Evolutionary conservation across 1,140 invertebrate genomes (phyloP), one percentile per base, ranked within the genome.

Genomic region (Cydia splendana): DNA sequence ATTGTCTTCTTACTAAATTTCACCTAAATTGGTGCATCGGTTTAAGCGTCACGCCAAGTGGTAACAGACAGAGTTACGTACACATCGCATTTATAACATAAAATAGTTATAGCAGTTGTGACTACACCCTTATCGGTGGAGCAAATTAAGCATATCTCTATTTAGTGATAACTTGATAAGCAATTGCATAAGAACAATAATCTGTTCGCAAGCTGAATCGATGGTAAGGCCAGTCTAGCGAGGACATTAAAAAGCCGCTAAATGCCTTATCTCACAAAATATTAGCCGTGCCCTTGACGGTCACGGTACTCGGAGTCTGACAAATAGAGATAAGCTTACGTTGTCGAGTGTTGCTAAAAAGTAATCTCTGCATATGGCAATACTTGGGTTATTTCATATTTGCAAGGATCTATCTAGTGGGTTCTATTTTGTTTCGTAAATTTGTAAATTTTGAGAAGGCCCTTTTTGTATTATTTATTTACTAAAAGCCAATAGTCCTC

Each of bases 291-390:
- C n/a, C 51, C 51, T 53, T 53, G 51, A 53, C 51, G 51, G 18
- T 53, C 51, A 53, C 51, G 51, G 51, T 53, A 53, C 51, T 53
- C 51, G 53, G 53, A 57, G n/a, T 7, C 53, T 18, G 53, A 57
- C 53, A 20, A 57, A 57, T 18, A 51, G 48, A 57, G 53, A 57
- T 57, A 57, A 57, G n/a, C 53, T 57, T 57, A 57, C 53, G 7
- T 57, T n/a, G 53, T 57, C 13, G 15, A 51, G 48, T 57, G 15
- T 15, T 0, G 53, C 15, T n/a, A 51, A 51, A 53, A 53, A 53
- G 51, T 15, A 53, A 53, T 30, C 30, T 53, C 51, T 53, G 51
- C 15, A 4, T 13, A 18, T 10, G 13, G 4, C 51, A 57, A 57
- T 57, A 51, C 48, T 9, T 57, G 15, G 53, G 53, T 18, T 57